A percentile compares a stretch with the other conserved stretches of the same genome.
Conservation (phyloP, 2,888 invertebrate genomes). For the Trachelus tabidus region DNA sequence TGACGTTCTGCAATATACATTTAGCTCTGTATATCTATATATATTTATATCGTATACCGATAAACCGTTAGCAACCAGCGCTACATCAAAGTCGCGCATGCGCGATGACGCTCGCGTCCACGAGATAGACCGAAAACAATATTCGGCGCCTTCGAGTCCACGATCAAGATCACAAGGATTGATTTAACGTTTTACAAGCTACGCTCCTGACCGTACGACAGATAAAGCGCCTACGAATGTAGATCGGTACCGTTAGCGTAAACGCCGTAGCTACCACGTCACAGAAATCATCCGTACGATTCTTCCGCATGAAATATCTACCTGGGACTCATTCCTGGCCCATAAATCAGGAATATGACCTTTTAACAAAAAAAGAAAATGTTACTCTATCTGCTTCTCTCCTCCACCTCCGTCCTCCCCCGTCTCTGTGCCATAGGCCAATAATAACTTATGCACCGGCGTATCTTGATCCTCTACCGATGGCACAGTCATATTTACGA, state of each 20-base stretch:
- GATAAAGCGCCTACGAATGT: slow-evolving; percentile 27
- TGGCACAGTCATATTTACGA: slow-evolving; percentile 52
- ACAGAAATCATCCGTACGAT: slow-evolving; percentile 29
- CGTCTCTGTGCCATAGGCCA: slow-evolving; percentile 31
- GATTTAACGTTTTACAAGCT: slow-evolving; percentile 50
- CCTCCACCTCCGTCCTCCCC: slow-evolving; percentile 33
- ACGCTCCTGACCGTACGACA: slow-evolving; percentile 3
- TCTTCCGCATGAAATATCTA: slow-evolving; percentile 29
- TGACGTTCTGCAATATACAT: background rate
- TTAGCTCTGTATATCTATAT: background rate
- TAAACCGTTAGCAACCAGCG: background rate
- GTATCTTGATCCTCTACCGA: slow-evolving; percentile 46
- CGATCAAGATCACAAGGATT: slow-evolving; percentile 41
- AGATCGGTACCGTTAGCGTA: slow-evolving; percentile 38
- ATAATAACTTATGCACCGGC: slow-evolving; percentile 52
- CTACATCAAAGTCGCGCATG: background rate
- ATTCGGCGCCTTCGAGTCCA: slow-evolving; percentile 5
- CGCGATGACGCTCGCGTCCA: background rate
- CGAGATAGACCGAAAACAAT: background rate
- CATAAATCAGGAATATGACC: slow-evolving; percentile 57
- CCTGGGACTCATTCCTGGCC: slow-evolving; percentile 33
- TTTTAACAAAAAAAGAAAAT: slow-evolving; percentile 27
- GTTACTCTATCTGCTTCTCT: slow-evolving; percentile 11
- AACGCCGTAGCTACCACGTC: slow-evolving; percentile 34
- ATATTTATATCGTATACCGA: background rate